These are phyloP conservation scores for Chaetoderma sp. DNA, from an alignment of 2,888 invertebrate genomes.

Conservation along the genomic window DNA sequence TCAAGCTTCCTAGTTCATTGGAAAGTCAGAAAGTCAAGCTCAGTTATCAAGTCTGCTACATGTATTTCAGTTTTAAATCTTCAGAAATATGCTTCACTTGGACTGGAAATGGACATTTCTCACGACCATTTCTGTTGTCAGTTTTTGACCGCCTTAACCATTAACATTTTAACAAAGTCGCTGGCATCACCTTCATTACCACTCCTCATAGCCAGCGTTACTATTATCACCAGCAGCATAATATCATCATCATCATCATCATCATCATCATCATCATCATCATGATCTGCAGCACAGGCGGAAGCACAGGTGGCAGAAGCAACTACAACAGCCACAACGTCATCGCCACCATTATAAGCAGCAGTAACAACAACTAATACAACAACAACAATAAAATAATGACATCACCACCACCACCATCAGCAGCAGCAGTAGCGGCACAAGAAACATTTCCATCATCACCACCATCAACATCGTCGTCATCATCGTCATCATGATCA, in stretches of 20 bases:
- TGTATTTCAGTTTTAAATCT: too few relatives aligned
- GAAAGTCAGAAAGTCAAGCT: too few relatives aligned
- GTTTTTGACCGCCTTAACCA: too few relatives aligned
- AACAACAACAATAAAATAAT: background rate
- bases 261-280: background rate
- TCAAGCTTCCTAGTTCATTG: too few relatives aligned
- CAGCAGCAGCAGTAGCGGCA: background rate
- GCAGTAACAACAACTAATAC: too few relatives aligned
- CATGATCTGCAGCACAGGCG: background rate
- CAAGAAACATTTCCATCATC: background rate
- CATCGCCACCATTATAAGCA: too few relatives aligned
- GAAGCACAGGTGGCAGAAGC: background rate
- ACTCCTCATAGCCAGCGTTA: background rate
- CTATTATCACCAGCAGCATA: background rate
- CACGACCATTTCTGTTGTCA: too few relatives aligned
- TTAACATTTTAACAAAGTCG: background rate
- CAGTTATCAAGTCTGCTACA: too few relatives aligned
- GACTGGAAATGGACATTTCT: too few relatives aligned
- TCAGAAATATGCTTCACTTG: too few relatives aligned
- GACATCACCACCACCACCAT: too few relatives aligned
- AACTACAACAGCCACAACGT: too few relatives aligned
- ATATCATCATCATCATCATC: background rate
- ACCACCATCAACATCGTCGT: slow-evolving; percentile 1
- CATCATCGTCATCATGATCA: slow-evolving; percentile 6
- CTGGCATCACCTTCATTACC: background rate